phyloP scores from a whole-genome alignment of 2,797 vertebrate genomes.

The Peromyscus attwateri region DNA sequence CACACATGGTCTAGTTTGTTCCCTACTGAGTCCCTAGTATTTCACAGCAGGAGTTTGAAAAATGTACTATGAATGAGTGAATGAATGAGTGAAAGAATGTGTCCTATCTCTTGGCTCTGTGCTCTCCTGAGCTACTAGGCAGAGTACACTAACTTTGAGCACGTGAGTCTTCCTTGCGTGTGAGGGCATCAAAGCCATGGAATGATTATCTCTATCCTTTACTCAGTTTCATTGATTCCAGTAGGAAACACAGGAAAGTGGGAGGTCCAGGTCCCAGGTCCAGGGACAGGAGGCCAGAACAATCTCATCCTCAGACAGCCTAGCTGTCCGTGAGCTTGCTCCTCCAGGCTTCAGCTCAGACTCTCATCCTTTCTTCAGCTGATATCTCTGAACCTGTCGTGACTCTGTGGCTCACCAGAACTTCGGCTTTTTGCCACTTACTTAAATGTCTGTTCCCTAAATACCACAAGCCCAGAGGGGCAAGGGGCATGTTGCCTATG shows the following conservation, averaged over 20 bases:
- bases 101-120: rapidly evolving
- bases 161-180: background rate
- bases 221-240: background rate
- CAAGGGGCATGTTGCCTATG: rapidly evolving
- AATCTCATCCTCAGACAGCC: background rate
- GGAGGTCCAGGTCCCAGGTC: background rate
- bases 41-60: background rate
- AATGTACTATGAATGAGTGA: background rate
- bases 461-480: background rate
- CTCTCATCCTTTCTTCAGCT: background rate
- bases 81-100: background rate
- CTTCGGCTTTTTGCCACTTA: background rate
- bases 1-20: background rate
- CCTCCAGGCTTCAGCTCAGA: background rate
- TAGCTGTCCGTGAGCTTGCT: background rate
- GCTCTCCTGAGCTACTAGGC: background rate
- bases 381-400: background rate
- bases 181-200: background rate
- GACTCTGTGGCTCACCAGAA: background rate
- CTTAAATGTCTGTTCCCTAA: background rate
- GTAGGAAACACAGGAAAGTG: background rate
- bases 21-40: rapidly evolving
- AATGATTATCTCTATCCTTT: background rate
- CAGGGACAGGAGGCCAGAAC: no score
- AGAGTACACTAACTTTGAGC: background rate